Evolutionary conservation across 2,113 vertebrate genomes (phyloP).

Genomic region (Daubentonia madagascariensis): DNA sequence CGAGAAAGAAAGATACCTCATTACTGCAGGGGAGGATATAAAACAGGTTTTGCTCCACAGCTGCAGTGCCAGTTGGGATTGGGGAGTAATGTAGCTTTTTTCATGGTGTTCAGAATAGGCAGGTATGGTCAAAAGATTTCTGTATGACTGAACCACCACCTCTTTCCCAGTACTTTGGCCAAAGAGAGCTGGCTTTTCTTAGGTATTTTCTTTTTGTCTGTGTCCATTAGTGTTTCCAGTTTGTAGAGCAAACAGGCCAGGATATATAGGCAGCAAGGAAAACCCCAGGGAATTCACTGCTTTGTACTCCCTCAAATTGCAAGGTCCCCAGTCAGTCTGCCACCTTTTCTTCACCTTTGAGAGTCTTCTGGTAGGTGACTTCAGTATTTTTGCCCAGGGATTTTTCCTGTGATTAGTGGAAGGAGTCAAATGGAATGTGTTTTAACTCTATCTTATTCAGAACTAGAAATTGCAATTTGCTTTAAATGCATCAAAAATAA

Average conservation of each 20-base stretch:
- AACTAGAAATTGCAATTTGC: neutral
- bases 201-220: neutral
- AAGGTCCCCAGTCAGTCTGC: neutral
- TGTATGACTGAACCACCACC: neutral
- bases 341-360: neutral
- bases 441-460: neutral
- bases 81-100: neutral
- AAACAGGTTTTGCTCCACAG: neutral
- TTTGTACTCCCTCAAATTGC: neutral
- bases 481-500: conserved; percentile 40
- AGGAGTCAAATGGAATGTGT: conserved; percentile 17
- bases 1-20: neutral
- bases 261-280: neutral
- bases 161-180: neutral
- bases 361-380: neutral
- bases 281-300: neutral
- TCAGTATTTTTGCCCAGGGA: neutral
- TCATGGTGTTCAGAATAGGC: neutral
- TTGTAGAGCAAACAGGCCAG: neutral
- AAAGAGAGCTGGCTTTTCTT: neutral
- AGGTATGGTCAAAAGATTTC: neutral
- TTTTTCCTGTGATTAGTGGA: neutral
- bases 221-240: neutral
- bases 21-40: neutral
- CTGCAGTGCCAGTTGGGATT: neutral